phyloP scores from a whole-genome alignment of 2,888 invertebrate genomes.

The Pristionchus exspectatus region DNA sequence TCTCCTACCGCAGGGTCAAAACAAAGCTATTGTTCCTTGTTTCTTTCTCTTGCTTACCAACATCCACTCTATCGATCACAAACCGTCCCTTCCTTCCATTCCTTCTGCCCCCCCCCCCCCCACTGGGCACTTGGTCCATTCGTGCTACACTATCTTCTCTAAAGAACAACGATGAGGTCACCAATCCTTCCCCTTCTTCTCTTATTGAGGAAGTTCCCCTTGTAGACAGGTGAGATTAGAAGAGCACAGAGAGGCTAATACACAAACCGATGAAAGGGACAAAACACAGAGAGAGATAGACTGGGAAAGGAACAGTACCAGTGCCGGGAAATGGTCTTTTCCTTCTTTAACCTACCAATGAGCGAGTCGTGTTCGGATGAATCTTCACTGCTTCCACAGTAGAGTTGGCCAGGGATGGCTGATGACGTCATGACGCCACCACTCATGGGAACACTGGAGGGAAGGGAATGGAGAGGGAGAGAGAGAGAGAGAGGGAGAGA shows the following conservation, averaged over 20 bases:
- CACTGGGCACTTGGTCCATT: not conserved
- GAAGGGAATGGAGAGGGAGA: constrained; percentile 14
- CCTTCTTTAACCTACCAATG: constrained; percentile 27
- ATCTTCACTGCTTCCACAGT: constrained; percentile 17
- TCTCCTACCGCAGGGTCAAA: not conserved
- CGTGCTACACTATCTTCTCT: constrained; percentile 32
- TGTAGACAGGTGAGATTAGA: constrained; percentile 33
- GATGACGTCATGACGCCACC: constrained; percentile 1
- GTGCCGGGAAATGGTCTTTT: not conserved
- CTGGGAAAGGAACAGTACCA: not conserved
- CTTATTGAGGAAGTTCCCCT: constrained; percentile 25
- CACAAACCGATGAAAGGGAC: constrained; percentile 25
- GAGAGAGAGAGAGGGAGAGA: not conserved
- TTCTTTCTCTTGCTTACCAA: constrained; percentile 14
- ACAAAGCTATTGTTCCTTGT: not conserved
- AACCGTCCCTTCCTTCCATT: not conserved
- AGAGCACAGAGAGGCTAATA: not conserved
- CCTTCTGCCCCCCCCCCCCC: not conserved
- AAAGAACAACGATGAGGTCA: not conserved
- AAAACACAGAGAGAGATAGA: not conserved
- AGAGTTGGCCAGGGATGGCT: constrained; percentile 26
- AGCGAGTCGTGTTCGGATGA: constrained; percentile 47
- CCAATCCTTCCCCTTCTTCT: not conserved
- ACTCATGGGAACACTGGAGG: constrained; percentile 37
- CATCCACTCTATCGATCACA: constrained; percentile 23